A percentile compares a stretch with the other conserved stretches of the same genome.
Conservation (phyloP, 2,113 vertebrate genomes). For the Zosterops lateralis region DNA sequence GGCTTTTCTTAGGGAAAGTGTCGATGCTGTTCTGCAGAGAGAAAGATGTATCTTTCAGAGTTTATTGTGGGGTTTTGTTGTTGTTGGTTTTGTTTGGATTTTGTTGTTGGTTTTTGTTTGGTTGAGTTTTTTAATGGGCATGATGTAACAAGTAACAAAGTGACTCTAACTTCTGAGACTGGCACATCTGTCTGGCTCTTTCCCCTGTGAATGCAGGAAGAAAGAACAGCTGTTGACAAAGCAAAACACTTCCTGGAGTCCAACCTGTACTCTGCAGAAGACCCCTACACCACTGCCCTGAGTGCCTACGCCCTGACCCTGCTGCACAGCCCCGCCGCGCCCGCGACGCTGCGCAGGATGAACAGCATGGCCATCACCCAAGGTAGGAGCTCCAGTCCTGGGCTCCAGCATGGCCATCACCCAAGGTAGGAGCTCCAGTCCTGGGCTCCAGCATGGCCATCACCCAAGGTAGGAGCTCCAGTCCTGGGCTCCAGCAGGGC, state of each 20-base stretch:
- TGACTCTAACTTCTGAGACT: neutral
- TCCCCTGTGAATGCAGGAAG: constrained; percentile 73
- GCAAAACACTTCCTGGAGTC: constrained; percentile 88
- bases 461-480: too few relatives aligned
- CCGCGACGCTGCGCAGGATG: constrained; percentile 76
- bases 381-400: too few relatives aligned
- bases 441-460: too few relatives aligned
- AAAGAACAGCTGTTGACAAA: constrained; percentile 81
- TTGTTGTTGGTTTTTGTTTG: neutral
- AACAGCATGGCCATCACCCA: constrained; percentile 78
- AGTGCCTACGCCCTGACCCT: constrained; percentile 83
- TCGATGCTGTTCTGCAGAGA: neutral
- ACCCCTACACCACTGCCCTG: constrained; percentile 89
- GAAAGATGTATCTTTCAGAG: neutral
- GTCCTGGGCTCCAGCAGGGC: too few relatives aligned
- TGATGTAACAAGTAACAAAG: neutral
- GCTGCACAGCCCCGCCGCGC: constrained; percentile 80
- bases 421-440: too few relatives aligned
- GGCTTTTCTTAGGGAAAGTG: neutral
- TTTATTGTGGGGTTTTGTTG: neutral
- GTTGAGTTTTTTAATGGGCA: neutral
- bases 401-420: too few relatives aligned
- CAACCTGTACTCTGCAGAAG: constrained; percentile 80
- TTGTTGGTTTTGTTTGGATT: neutral
- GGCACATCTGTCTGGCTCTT: neutral